Conservation (phyloP, 2,888 invertebrate genomes). For the Pristionchus mayeri region DNA sequence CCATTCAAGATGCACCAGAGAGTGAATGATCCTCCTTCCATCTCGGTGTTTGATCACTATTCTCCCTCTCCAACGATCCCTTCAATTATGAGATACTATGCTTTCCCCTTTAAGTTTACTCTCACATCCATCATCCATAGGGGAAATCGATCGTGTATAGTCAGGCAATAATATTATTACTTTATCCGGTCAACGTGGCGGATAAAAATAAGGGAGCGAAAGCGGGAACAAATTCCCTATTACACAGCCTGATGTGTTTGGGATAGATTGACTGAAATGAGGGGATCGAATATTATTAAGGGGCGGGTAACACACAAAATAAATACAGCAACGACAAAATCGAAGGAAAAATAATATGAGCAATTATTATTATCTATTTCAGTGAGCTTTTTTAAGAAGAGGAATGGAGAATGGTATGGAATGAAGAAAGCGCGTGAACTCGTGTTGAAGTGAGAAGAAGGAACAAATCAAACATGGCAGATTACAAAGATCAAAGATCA, state of each 20-base stretch:
- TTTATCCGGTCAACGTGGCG: neutral
- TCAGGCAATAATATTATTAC: neutral
- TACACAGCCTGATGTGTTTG: conserved; percentile 40
- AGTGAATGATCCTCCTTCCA: neutral
- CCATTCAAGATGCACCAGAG: neutral
- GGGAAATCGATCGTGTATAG: too few relatives aligned
- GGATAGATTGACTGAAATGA: neutral
- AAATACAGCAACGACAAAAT: conserved; percentile 36
- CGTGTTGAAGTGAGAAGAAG: conserved; percentile 28
- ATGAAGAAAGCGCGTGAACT: conserved; percentile 42
- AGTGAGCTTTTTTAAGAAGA: neutral
- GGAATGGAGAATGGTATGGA: neutral
- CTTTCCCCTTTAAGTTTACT: too few relatives aligned
- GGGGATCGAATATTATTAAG: conserved; percentile 31
- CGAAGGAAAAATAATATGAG: conserved; percentile 13
- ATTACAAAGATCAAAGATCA: neutral
- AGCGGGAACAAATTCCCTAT: conserved; percentile 20
- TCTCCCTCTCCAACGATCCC: neutral
- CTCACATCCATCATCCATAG: neutral
- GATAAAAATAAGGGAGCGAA: neutral
- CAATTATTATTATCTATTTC: conserved; percentile 16
- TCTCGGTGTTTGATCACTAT: conserved; percentile 8
- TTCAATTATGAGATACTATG: neutral
- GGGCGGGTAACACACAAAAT: conserved; percentile 26
- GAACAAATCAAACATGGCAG: neutral